Evolutionary conservation across 2,888 invertebrate species (phyloP).

Genomic region (Drosophila cognata): DNA sequence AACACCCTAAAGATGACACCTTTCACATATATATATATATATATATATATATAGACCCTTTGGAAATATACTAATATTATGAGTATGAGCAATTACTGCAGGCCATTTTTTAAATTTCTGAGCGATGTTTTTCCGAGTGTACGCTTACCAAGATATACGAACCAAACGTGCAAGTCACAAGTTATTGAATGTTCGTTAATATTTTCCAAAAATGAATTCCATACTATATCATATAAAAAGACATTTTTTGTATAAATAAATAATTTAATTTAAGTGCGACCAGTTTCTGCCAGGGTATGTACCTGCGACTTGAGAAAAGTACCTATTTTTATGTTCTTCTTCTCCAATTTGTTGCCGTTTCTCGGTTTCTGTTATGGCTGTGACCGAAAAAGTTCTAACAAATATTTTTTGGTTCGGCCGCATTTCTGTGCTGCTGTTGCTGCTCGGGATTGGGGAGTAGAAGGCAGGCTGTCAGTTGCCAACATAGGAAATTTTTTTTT

Average conservation of each 20-base stretch:
- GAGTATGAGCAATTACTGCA: background rate
- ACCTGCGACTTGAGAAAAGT: background rate
- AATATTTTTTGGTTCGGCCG: conserved; percentile 35
- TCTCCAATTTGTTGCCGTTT: conserved; percentile 33
- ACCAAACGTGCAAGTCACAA: background rate
- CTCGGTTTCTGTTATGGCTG: conserved; percentile 22
- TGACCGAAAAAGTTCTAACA: conserved; percentile 51
- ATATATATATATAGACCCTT: background rate
- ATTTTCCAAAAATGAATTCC: background rate
- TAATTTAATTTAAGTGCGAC: background rate
- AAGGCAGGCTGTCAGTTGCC: conserved; percentile 58
- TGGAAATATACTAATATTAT: background rate
- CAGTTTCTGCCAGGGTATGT: background rate
- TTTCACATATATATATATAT: background rate
- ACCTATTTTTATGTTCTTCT: background rate
- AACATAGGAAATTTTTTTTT: conserved; percentile 54
- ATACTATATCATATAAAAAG: background rate
- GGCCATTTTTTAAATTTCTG: background rate
- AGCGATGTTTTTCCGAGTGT: background rate
- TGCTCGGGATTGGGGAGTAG: background rate
- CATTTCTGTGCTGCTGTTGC: conserved; percentile 6
- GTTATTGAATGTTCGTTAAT: background rate
- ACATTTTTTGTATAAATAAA: background rate
- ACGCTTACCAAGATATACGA: background rate
- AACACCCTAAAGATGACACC: background rate